Percentiles rank a stretch among this genome's conserved stretches.
phyloP scores from a whole-genome alignment of 2,113 vertebrate genomes.

The Sisor rabdophorus region DNA sequence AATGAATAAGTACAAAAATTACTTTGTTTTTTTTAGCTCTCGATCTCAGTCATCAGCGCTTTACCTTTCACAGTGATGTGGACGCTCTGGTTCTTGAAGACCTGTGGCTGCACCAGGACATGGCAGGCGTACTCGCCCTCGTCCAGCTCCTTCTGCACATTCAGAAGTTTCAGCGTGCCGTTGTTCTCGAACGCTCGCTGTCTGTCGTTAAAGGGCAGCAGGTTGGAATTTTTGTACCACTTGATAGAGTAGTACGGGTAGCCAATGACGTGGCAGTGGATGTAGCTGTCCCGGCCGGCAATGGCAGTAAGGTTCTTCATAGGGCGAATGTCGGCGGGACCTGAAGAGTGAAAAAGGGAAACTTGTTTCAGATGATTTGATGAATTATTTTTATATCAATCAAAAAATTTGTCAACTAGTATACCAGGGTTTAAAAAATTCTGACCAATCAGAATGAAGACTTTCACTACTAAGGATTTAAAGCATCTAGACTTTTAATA shows the following conservation, averaged over 20 bases:
- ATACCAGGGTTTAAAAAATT: too few species aligned
- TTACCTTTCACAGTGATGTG: conserved; percentile 91
- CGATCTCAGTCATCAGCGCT: not conserved
- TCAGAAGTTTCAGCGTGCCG: conserved; percentile 89
- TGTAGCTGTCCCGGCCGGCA: conserved; percentile 90
- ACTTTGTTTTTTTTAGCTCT: not conserved
- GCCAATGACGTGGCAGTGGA: conserved; percentile 96
- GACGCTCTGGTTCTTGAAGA: conserved; percentile 85
- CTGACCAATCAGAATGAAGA: not conserved
- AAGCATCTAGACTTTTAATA: not conserved
- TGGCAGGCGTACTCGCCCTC: conserved; percentile 96
- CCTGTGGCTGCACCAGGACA: conserved; percentile 85
- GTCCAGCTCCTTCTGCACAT: conserved; percentile 89
- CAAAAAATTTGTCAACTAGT: not conserved
- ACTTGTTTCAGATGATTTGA: conserved; percentile 21
- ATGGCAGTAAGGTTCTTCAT: conserved; percentile 99
- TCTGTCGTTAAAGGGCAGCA: conserved; percentile 96
- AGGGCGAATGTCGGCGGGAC: conserved; percentile 91
- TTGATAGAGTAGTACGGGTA: conserved; percentile 99
- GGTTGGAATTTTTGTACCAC: conserved; percentile 96
- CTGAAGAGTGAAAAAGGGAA: conserved; percentile 58
- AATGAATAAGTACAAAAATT: too few species aligned
- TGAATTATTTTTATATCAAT: conserved; percentile 6
- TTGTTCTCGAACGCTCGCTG: conserved; percentile 98
- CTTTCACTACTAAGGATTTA: too few species aligned